Conservation (phyloP, 1,140 invertebrate genomes). For the Pachypsylla venusta region DNA sequence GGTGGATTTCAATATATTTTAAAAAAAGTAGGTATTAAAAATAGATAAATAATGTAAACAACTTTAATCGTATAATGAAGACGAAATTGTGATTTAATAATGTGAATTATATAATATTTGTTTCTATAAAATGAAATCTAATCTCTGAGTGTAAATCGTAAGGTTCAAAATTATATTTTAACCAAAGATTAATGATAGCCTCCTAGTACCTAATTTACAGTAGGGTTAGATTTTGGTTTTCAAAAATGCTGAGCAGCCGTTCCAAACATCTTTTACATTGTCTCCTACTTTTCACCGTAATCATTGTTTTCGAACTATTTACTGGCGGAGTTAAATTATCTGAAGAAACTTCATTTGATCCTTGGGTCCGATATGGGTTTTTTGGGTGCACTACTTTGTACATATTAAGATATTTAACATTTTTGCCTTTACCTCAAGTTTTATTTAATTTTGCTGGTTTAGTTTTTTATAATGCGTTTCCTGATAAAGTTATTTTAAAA, state of each 20-base stretch:
- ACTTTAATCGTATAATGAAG: no score
- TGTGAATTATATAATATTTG: no score
- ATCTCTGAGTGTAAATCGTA: no score
- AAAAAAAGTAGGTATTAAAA: no score
- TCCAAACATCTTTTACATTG: conserved; percentile 66
- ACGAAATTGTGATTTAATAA: no score
- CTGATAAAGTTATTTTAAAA: conserved; percentile 78
- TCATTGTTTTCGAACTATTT: conserved; percentile 59
- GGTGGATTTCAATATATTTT: no score
- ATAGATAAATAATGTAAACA: no score
- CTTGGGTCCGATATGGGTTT: conserved; percentile 63
- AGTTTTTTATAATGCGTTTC: conserved; percentile 86
- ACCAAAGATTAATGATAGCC: no score
- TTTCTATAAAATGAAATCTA: no score
- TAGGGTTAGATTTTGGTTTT: background rate
- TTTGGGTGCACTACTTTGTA: conserved; percentile 54
- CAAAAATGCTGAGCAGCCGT: conserved; percentile 41
- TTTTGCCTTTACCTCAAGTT: conserved; percentile 77
- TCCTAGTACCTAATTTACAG: no score
- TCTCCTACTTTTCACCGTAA: conserved; percentile 52
- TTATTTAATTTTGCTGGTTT: conserved; percentile 84
- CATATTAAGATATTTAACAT: conserved; percentile 59
- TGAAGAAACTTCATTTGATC: conserved; percentile 48
- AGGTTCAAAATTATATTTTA: no score
- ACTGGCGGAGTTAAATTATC: conserved; percentile 59